Evolutionary conservation across 2,888 invertebrate genomes (phyloP).

Genomic region (Unio pictorum): DNA sequence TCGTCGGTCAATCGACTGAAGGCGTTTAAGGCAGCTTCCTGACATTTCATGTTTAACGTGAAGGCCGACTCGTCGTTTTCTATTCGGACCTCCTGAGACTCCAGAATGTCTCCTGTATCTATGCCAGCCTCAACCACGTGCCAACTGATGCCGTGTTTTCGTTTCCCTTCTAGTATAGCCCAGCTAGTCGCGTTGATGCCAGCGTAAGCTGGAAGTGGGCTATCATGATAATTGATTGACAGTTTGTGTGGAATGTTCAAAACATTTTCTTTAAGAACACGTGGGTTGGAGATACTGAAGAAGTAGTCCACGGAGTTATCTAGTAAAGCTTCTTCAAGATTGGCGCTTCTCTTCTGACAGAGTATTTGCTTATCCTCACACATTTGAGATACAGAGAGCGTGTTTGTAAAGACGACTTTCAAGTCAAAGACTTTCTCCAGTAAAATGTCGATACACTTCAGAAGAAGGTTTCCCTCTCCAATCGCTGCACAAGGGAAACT

Average conservation of each 20-base stretch:
- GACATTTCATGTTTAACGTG: constrained; percentile 47
- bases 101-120: constrained; percentile 50
- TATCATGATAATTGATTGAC: no score
- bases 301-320: constrained; percentile 32
- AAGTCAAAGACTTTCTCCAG: no score
- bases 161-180: constrained; percentile 49
- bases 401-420: no score
- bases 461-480: no score
- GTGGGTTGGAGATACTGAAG: no score
- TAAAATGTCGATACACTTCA: no score
- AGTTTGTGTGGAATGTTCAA: no score
- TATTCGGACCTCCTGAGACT: constrained; percentile 33
- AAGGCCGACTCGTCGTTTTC: constrained; percentile 39
- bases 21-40: constrained; percentile 35
- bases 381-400: constrained; percentile 1
- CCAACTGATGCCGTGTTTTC: constrained; percentile 45
- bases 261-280: no score
- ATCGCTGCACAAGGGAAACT: no score
- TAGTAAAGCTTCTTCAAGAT: constrained; percentile 23
- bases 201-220: no score
- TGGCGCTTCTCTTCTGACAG: constrained; percentile 21
- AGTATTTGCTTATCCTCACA: constrained; percentile 31
- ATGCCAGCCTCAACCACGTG: constrained; percentile 46
- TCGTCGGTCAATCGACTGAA: constrained; percentile 30
- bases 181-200: constrained; percentile 51